These are phyloP conservation scores for Philypnodon macrostomus DNA, from an alignment of 2,797 vertebrate genomes.

Conservation along the genomic window DNA sequence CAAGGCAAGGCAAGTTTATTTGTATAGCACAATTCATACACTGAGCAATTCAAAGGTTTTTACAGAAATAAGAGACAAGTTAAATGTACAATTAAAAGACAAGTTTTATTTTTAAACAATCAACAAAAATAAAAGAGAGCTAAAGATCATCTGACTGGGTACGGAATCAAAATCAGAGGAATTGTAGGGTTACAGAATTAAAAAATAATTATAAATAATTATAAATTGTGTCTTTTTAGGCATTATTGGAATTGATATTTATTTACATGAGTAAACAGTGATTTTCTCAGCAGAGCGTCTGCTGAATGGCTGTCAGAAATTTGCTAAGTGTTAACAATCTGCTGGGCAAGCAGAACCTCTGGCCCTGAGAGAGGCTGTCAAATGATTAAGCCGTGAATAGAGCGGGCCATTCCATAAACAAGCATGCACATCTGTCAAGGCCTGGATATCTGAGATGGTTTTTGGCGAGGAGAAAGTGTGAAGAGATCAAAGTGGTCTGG, in stretches of 20 bases:
- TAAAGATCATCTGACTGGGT: too few relatives aligned
- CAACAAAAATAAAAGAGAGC: too few relatives aligned
- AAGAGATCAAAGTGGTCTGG: conserved; percentile 57
- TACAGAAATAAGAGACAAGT: too few relatives aligned
- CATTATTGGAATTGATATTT: background rate
- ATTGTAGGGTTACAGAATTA: too few relatives aligned
- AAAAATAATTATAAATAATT: too few relatives aligned
- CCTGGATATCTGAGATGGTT: conserved; percentile 53
- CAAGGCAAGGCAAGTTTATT: too few relatives aligned
- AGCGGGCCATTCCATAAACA: conserved; percentile 35
- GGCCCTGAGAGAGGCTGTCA: conserved; percentile 38
- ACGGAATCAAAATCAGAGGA: too few relatives aligned
- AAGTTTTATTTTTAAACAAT: too few relatives aligned
- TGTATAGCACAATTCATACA: too few relatives aligned
- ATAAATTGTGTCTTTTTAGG: conserved; percentile 2
- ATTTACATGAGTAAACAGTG: conserved; percentile 9
- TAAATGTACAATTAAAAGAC: too few relatives aligned
- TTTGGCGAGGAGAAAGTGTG: conserved; percentile 34
- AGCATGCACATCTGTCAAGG: conserved; percentile 46
- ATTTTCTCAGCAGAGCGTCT: conserved; percentile 16
- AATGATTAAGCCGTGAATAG: conserved; percentile 63
- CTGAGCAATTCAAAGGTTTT: too few relatives aligned
- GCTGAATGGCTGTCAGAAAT: conserved; percentile 30
- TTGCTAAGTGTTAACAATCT: conserved; percentile 41
- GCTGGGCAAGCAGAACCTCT: conserved; percentile 45